Percentiles rank a stretch among this genome's conserved stretches.
Evolutionary conservation across 1,140 invertebrate species (phyloP).

Genomic region (Heliothis subflexa): DNA sequence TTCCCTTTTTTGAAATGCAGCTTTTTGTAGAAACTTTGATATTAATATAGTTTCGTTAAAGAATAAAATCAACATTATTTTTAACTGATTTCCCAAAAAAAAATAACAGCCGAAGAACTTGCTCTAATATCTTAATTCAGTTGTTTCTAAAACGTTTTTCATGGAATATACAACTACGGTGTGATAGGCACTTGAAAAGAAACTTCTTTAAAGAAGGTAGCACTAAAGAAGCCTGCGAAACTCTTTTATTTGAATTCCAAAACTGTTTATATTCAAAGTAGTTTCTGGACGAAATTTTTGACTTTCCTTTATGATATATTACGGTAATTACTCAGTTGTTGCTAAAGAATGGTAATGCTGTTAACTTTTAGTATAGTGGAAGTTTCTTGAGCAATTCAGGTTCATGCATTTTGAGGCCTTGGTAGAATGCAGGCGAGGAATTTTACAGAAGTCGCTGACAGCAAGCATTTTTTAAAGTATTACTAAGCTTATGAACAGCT

Average conservation of each 20-base stretch:
- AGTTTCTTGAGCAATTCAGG: not conserved
- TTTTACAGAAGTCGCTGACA: not conserved
- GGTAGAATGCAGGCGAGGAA: not conserved
- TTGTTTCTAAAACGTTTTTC: no score
- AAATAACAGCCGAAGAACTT: no score
- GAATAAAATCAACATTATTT: no score
- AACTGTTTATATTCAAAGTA: conserved; percentile 57
- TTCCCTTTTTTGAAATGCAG: no score
- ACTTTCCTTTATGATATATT: conserved; percentile 48
- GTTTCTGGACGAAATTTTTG: conserved; percentile 48
- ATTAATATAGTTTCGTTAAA: no score
- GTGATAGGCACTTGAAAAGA: conserved; percentile 15
- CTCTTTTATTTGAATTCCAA: conserved; percentile 57
- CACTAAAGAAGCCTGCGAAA: conserved; percentile 49
- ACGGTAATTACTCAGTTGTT: conserved; percentile 32
- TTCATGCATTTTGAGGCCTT: not conserved
- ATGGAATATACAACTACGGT: conserved; percentile 32
- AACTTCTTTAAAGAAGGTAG: conserved; percentile 49
- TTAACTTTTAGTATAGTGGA: not conserved
- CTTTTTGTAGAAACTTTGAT: no score
- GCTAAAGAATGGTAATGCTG: conserved; percentile 16
- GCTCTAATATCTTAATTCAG: no score
- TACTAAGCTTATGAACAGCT: no score
- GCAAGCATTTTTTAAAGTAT: no score
- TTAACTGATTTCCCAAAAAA: no score